phyloP scores from a whole-genome alignment of 2,888 invertebrate species.

The Pimpla rufipes region DNA sequence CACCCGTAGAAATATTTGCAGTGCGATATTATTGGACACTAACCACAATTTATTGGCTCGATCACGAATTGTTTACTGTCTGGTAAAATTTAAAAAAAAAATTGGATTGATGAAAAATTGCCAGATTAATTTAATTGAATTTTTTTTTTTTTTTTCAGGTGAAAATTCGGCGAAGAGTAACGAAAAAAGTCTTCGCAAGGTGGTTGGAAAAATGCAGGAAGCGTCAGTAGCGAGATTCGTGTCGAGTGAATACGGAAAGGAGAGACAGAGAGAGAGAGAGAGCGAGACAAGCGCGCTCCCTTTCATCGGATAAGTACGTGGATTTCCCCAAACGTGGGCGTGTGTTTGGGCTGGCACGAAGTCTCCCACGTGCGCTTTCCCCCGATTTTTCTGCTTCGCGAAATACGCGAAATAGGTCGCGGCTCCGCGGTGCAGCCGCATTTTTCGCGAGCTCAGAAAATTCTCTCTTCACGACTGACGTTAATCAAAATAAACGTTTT shows the following conservation, averaged over 20 bases:
- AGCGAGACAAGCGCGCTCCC: constrained; percentile 53
- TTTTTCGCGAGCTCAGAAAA: background rate
- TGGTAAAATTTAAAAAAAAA: no score
- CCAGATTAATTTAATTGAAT: background rate
- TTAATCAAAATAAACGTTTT: constrained; percentile 12
- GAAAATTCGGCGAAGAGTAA: background rate
- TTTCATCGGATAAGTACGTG: constrained; percentile 62
- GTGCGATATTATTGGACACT: background rate
- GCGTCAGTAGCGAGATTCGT: constrained; percentile 9
- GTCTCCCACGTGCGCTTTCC: constrained; percentile 76
- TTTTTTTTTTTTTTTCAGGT: background rate
- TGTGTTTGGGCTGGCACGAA: constrained; percentile 76
- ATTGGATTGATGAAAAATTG: background rate
- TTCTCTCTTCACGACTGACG: background rate
- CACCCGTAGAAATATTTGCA: no score
- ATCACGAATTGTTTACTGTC: background rate
- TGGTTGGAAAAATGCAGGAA: background rate
- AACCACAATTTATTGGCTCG: background rate
- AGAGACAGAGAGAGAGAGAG: constrained; percentile 15
- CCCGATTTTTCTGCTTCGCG: constrained; percentile 10
- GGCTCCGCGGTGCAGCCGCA: background rate
- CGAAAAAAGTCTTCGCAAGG: background rate
- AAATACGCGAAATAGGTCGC: constrained; percentile 5
- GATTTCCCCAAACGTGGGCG: constrained; percentile 78
- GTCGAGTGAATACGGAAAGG: constrained; percentile 16